These are phyloP conservation scores for Bombyx mandarina DNA, from an alignment of 1,140 invertebrate species.

Conservation along the genomic window DNA sequence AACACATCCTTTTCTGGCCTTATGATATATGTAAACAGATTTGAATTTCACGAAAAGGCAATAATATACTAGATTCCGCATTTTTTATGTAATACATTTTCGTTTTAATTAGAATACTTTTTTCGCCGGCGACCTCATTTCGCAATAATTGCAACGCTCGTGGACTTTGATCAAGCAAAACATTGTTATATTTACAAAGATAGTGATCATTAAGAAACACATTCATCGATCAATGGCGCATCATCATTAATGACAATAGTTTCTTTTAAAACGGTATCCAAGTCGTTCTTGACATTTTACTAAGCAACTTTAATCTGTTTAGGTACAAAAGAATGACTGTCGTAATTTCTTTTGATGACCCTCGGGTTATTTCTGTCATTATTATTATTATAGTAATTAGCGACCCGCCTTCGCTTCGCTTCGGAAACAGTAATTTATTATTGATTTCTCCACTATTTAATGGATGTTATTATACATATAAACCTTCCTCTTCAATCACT, in stretches of 20 bases:
- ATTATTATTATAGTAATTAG: too few relatives aligned
- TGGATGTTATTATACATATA: too few relatives aligned
- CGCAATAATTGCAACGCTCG: conserved; percentile 5
- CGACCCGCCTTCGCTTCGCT: too few relatives aligned
- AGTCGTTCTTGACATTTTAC: conserved; percentile 44
- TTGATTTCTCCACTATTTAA: too few relatives aligned
- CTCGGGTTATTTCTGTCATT: too few relatives aligned
- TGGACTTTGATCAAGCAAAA: conserved; percentile 14
- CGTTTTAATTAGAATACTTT: conserved; percentile 10
- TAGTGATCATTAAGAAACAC: conserved; percentile 14
- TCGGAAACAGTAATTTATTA: too few relatives aligned
- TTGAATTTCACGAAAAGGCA: not conserved
- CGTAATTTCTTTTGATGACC: too few relatives aligned
- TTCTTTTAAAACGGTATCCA: conserved; percentile 27
- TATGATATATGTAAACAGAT: too few relatives aligned
- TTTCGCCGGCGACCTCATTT: conserved; percentile 16
- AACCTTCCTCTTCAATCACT: too few relatives aligned
- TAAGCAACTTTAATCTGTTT: not conserved
- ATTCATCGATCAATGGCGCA: conserved; percentile 13
- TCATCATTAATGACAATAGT: conserved; percentile 16
- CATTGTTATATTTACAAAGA: conserved; percentile 8
- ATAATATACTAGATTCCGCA: conserved; percentile 5
- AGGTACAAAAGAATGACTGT: too few relatives aligned
- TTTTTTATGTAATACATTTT: conserved; percentile 5
- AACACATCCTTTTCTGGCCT: too few relatives aligned